Conservation (phyloP, 1,140 invertebrate genomes). For the Lucilia sericata region DNA sequence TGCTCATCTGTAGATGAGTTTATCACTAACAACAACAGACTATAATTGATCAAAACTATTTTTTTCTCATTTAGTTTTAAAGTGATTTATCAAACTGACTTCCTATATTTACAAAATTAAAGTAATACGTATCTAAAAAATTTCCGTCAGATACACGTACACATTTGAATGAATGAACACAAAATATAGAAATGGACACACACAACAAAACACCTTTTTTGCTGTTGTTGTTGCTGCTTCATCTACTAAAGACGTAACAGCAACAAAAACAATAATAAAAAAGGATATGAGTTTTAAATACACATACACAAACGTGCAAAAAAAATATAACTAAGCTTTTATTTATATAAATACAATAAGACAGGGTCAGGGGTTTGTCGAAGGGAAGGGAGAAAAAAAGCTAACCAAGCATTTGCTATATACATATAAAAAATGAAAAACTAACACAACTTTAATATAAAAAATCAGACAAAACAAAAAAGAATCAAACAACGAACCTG, state of each 20-base stretch:
- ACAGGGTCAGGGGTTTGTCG: background rate
- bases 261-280: background rate
- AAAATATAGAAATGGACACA: constrained; percentile 18
- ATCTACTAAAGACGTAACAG: background rate
- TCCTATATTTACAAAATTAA: background rate
- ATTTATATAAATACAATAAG: no score
- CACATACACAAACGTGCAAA: background rate
- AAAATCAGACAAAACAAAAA: background rate
- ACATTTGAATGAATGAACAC: constrained; percentile 22
- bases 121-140: constrained; percentile 5
- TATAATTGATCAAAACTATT: no score
- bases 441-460: background rate
- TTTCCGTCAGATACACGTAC: constrained; percentile 32
- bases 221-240: no score
- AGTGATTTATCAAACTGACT: no score
- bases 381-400: background rate
- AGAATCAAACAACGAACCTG: background rate
- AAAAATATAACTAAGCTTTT: no score
- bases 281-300: background rate
- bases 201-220: constrained; percentile 13
- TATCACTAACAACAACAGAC: no score
- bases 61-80: no score
- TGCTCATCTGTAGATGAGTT: no score
- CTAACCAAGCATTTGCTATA: background rate
- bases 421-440: background rate